A percentile compares a stretch with the other conserved stretches of the same genome.
phyloP scores from a whole-genome alignment of 2,888 invertebrate species.

The Apodemia duryi region DNA sequence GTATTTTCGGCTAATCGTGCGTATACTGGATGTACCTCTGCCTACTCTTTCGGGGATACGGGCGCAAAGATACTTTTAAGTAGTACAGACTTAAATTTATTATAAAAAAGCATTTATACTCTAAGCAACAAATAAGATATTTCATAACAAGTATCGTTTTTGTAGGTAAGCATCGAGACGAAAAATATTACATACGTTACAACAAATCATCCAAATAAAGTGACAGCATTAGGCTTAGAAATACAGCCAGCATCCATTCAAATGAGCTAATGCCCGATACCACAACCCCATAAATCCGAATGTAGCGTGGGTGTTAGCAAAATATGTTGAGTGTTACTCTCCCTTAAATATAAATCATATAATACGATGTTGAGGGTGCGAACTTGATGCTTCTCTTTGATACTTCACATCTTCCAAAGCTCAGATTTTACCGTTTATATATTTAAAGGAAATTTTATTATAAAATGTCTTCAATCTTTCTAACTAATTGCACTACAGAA shows the following conservation, averaged over 20 bases:
- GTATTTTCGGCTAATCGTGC: too few species aligned
- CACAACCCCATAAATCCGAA: constrained; percentile 35
- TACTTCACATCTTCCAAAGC: constrained; percentile 35
- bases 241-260: constrained; percentile 26
- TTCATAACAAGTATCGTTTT: too few species aligned
- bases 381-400: constrained; percentile 41
- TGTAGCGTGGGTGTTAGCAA: constrained; percentile 38
- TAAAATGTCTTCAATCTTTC: neutral
- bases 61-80: too few species aligned
- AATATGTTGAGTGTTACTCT: constrained; percentile 45
- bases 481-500: neutral
- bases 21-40: too few species aligned
- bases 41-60: too few species aligned
- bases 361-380: constrained; percentile 45
- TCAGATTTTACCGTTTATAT: constrained; percentile 47
- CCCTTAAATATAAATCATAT: constrained; percentile 47
- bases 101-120: too few species aligned
- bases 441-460: constrained; percentile 20
- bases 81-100: too few species aligned
- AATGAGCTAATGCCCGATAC: constrained; percentile 37
- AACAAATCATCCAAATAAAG: constrained; percentile 9
- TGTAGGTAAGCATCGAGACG: too few species aligned
- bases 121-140: too few species aligned
- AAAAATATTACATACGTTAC: constrained; percentile 1
- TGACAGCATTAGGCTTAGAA: constrained; percentile 13